A percentile compares a stretch with the other conserved stretches of the same genome.
Evolutionary conservation across 2,888 invertebrate species (phyloP).

Genomic region (Drosophila limbata): DNA sequence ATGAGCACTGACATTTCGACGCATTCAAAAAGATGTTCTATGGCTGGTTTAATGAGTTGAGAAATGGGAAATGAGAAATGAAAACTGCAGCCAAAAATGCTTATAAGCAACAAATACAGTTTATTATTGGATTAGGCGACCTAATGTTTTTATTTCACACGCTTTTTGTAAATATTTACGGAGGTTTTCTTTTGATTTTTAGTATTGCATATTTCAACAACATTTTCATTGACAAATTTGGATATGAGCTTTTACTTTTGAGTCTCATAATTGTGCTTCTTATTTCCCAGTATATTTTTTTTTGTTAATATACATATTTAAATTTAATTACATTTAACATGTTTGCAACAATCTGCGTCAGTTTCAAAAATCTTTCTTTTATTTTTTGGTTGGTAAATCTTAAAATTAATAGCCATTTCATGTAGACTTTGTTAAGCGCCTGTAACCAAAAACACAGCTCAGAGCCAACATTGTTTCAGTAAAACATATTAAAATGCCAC

Average conservation of each 20-base stretch:
- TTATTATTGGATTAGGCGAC: slow-evolving; percentile 37
- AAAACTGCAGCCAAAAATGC: slow-evolving; percentile 49
- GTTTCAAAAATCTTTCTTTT: slow-evolving; percentile 13
- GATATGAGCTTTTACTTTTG: background rate
- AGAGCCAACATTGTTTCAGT: slow-evolving; percentile 55
- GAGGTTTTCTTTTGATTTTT: background rate
- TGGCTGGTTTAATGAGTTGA: slow-evolving; percentile 58
- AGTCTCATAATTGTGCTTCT: background rate
- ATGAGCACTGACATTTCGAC: slow-evolving; percentile 45
- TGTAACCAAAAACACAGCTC: slow-evolving; percentile 42
- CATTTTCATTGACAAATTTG: background rate
- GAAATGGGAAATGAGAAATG: slow-evolving; percentile 39
- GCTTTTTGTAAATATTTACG: background rate
- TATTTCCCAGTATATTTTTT: slow-evolving; percentile 5
- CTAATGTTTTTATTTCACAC: slow-evolving; percentile 15
- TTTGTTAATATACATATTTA: slow-evolving; percentile 2
- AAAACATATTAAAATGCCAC: slow-evolving; percentile 79
- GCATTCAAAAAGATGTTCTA: slow-evolving; percentile 45
- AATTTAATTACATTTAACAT: slow-evolving; percentile 19
- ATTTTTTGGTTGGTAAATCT: slow-evolving; percentile 36
- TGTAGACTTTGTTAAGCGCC: slow-evolving; percentile 46
- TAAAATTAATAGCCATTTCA: slow-evolving; percentile 77
- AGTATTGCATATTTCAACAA: background rate
- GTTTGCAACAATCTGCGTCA: slow-evolving; percentile 26
- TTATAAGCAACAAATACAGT: slow-evolving; percentile 31